A percentile compares a stretch with the other conserved stretches of the same genome.
Evolutionary conservation across 2,888 invertebrate genomes (phyloP).

Genomic region (Odiellus spinosus): DNA sequence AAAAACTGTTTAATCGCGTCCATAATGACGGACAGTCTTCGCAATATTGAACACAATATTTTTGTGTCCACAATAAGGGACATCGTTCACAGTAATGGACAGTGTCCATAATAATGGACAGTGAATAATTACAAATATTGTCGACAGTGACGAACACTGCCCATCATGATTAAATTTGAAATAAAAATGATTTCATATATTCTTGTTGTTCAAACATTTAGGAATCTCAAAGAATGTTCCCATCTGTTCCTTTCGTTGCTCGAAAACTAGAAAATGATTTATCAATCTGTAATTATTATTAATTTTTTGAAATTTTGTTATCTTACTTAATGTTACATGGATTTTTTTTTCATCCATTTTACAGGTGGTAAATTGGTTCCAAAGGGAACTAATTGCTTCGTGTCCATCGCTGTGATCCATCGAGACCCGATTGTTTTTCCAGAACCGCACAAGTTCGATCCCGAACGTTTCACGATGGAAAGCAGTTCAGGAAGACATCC

Average conservation of each 20-base stretch:
- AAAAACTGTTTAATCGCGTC: not conserved
- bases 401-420: conserved; percentile 17
- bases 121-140: too few relatives aligned
- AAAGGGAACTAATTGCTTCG: conserved; percentile 13
- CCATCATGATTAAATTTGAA: not conserved
- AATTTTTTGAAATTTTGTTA: too few relatives aligned
- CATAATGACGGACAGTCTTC: not conserved
- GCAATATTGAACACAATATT: not conserved
- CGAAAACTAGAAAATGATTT: conserved; percentile 14
- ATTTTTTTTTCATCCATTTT: too few relatives aligned
- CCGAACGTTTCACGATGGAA: conserved; percentile 19
- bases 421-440: conserved; percentile 15
- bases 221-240: conserved; percentile 15
- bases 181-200: not conserved
- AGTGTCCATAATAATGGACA: too few relatives aligned
- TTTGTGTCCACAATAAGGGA: too few relatives aligned
- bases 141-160: too few relatives aligned
- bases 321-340: too few relatives aligned
- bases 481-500: conserved; percentile 17
- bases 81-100: too few relatives aligned
- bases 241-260: conserved; percentile 15
- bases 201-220: conserved; percentile 1
- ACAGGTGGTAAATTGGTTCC: conserved; percentile 9
- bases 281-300: conserved; percentile 11
- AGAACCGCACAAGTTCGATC: conserved; percentile 18